A percentile compares a stretch with the other conserved stretches of the same genome.
Conservation (phyloP, 2,797 vertebrate species). For the Phoebastria nigripes region DNA sequence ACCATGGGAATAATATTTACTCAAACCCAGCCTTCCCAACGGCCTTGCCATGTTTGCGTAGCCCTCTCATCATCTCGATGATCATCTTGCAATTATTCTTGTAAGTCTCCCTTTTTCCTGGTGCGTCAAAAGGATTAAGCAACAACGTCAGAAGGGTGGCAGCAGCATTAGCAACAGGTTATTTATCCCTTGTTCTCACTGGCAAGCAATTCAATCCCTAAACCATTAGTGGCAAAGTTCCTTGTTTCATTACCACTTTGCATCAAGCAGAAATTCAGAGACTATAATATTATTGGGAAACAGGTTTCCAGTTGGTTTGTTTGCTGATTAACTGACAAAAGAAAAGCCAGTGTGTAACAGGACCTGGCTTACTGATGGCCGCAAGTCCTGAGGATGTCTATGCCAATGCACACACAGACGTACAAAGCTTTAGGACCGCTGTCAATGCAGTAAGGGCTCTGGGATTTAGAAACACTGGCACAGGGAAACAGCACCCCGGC, state of each 20-base stretch:
- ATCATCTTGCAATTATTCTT: neutral
- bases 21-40: neutral
- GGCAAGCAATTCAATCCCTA: constrained; percentile 33
- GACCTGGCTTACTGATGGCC: neutral
- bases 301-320: neutral
- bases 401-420: neutral
- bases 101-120: neutral
- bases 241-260: neutral
- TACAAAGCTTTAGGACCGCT: neutral
- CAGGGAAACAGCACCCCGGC: neutral
- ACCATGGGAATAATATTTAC: neutral
- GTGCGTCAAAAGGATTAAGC: constrained; percentile 56
- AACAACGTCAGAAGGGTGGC: constrained; percentile 43
- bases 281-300: neutral
- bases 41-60: neutral
- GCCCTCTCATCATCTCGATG: neutral
- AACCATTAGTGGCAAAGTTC: constrained; percentile 6
- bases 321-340: neutral
- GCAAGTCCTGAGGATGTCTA: neutral
- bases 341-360: neutral
- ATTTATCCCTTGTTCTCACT: constrained; percentile 43
- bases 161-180: constrained; percentile 39
- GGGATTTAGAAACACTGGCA: neutral
- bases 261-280: constrained; percentile 14
- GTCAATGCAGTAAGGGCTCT: neutral